Percentiles rank a stretch among this genome's conserved stretches.
Conservation (phyloP, 2,113 vertebrate species). For the Carlito syrichta region DNA sequence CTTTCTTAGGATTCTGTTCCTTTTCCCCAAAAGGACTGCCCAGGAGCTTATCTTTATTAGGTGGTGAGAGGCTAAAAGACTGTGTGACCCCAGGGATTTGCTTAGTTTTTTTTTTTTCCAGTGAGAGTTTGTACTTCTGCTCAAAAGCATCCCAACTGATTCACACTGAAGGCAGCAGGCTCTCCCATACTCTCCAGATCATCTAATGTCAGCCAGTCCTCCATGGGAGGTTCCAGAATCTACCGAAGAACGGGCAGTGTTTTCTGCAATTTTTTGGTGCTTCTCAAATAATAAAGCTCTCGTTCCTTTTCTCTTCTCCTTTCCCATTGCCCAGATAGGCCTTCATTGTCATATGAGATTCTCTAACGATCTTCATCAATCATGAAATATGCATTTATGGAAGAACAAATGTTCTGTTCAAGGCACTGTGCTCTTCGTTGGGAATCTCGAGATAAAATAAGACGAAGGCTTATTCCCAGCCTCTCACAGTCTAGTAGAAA, state of each 20-base stretch:
- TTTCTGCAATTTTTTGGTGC: not conserved
- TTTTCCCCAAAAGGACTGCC: not conserved
- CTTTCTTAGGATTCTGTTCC: not conserved
- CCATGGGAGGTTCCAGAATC: not conserved
- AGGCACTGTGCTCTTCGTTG: not conserved
- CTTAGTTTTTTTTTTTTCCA: not conserved
- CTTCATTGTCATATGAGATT: not conserved
- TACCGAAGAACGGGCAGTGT: not conserved
- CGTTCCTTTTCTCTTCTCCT: not conserved
- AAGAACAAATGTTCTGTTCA: not conserved
- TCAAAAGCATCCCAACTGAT: not conserved
- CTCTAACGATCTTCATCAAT: not conserved
- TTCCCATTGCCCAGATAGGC: not conserved
- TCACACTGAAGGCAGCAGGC: rapidly evolving
- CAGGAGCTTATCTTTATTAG: not conserved
- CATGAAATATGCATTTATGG: not conserved
- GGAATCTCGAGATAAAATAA: not conserved
- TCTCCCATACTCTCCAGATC: rapidly evolving
- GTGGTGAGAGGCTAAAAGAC: not conserved
- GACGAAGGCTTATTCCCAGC: not conserved
- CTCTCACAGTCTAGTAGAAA: not conserved
- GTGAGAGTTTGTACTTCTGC: too few relatives aligned
- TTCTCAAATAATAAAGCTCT: not conserved
- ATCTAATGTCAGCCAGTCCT: not conserved
- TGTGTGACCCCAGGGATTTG: too few relatives aligned